phyloP scores from a whole-genome alignment of 2,113 vertebrate genomes.

The Cebidichthys violaceus region DNA sequence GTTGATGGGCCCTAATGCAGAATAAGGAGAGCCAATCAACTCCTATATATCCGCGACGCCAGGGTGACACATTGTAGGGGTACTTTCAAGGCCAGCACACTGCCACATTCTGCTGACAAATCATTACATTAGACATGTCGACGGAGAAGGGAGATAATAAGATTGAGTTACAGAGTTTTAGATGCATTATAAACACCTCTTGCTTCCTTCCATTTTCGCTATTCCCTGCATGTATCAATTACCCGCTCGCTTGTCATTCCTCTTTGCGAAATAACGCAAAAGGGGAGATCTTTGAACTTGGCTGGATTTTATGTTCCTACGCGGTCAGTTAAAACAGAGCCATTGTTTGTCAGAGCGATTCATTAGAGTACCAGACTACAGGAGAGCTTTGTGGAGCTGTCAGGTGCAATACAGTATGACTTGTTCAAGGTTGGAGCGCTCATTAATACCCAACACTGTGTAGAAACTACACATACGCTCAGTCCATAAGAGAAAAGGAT shows the following conservation, averaged over 20 bases:
- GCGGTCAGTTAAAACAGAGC: neutral
- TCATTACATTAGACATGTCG: constrained; percentile 80
- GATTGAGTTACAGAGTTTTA: constrained; percentile 75
- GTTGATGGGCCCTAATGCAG: constrained; percentile 81
- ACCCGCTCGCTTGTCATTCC: constrained; percentile 5
- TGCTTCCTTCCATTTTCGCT: constrained; percentile 55
- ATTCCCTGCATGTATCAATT: constrained; percentile 50
- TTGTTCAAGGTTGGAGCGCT: neutral
- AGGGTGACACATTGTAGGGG: constrained; percentile 76
- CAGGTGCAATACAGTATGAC: neutral
- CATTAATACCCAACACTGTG: neutral
- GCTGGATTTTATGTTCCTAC: constrained; percentile 1
- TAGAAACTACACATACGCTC: neutral
- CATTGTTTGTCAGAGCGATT: neutral
- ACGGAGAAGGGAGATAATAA: constrained; percentile 71
- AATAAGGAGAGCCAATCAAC: constrained; percentile 83
- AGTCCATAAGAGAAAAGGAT: neutral
- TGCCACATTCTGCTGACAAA: constrained; percentile 78
- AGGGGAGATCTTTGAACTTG: constrained; percentile 7
- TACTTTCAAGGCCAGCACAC: constrained; percentile 74
- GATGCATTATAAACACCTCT: constrained; percentile 71
- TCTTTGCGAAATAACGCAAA: constrained; percentile 20
- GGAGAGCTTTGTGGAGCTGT: neutral
- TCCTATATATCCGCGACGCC: constrained; percentile 76
- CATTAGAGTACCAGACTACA: neutral